Percentiles rank a stretch among this genome's conserved stretches.
Conservation (phyloP, 2,888 invertebrate species). For the Yponomeuta plumbellus region DNA sequence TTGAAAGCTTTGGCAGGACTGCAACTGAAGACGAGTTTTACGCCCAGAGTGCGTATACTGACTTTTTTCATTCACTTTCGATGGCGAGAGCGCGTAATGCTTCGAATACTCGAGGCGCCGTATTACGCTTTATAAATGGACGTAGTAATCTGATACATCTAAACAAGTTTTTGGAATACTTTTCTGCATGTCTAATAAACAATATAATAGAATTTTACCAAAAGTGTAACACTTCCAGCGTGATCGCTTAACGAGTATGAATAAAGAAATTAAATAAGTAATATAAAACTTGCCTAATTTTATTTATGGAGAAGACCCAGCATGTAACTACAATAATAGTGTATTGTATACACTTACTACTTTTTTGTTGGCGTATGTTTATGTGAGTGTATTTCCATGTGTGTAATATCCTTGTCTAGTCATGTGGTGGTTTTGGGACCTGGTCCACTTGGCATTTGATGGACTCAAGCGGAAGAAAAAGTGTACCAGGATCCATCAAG, state of each 20-base stretch:
- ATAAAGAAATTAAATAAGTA: neutral
- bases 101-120: neutral
- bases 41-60: neutral
- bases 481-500: too few relatives aligned
- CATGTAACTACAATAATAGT: too few relatives aligned
- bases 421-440: too few relatives aligned
- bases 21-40: neutral
- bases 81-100: neutral
- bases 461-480: too few relatives aligned
- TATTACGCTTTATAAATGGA: conserved; percentile 11
- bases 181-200: conserved; percentile 16
- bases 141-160: conserved; percentile 14
- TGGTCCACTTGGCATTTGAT: too few relatives aligned
- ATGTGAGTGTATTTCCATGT: too few relatives aligned
- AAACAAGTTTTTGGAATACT: conserved; percentile 6
- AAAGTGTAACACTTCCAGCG: conserved; percentile 7
- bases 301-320: neutral
- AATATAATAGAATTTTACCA: conserved; percentile 14
- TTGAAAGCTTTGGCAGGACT: neutral
- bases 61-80: too few relatives aligned
- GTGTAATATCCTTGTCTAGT: too few relatives aligned
- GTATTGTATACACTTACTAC: too few relatives aligned
- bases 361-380: too few relatives aligned
- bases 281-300: neutral
- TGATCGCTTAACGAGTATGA: conserved; percentile 4